phyloP scores from a whole-genome alignment of 2,888 invertebrate genomes.

The Drosophila testacea region DNA sequence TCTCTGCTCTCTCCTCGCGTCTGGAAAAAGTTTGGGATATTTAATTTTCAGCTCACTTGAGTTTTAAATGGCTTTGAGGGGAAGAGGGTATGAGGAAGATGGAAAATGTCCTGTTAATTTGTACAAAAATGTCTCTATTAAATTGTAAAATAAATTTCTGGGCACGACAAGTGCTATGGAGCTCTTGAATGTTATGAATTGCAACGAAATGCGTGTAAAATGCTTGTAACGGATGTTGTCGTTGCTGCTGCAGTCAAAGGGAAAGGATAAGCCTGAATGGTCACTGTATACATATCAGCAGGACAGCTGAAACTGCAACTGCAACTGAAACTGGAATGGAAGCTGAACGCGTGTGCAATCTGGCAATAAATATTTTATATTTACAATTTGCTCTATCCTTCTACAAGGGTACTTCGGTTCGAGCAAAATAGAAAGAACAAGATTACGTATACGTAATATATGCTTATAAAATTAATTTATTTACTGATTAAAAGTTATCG shows the following conservation, averaged over 20 bases:
- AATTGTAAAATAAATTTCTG: slow-evolving; percentile 42
- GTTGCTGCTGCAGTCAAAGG: slow-evolving; percentile 58
- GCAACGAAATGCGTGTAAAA: slow-evolving; percentile 44
- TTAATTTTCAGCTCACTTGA: slow-evolving; percentile 75
- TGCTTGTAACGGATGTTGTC: slow-evolving; percentile 59
- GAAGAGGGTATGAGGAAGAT: background rate
- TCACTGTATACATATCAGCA: slow-evolving; percentile 43
- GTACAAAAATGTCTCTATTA: slow-evolving; percentile 74
- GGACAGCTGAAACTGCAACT: slow-evolving; percentile 21
- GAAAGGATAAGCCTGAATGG: slow-evolving; percentile 65
- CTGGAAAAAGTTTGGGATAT: slow-evolving; percentile 55
- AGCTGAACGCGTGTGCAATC: slow-evolving; percentile 64
- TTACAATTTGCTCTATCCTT: slow-evolving; percentile 45
- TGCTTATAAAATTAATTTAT: too few species aligned
- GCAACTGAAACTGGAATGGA: slow-evolving; percentile 7
- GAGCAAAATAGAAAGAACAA: too few species aligned
- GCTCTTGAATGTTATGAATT: slow-evolving; percentile 60
- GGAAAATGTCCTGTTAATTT: slow-evolving; percentile 67
- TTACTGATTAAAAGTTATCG: too few species aligned
- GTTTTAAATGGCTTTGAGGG: slow-evolving; percentile 48
- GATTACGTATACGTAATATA: too few species aligned
- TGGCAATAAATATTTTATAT: slow-evolving; percentile 76
- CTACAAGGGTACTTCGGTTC: background rate
- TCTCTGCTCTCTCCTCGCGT: background rate
- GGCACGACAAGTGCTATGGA: slow-evolving; percentile 6